A percentile compares a stretch with the other conserved stretches of the same genome.
These are phyloP conservation scores for Pterostichus madidus DNA, from an alignment of 2,888 invertebrate species.

Conservation along the genomic window DNA sequence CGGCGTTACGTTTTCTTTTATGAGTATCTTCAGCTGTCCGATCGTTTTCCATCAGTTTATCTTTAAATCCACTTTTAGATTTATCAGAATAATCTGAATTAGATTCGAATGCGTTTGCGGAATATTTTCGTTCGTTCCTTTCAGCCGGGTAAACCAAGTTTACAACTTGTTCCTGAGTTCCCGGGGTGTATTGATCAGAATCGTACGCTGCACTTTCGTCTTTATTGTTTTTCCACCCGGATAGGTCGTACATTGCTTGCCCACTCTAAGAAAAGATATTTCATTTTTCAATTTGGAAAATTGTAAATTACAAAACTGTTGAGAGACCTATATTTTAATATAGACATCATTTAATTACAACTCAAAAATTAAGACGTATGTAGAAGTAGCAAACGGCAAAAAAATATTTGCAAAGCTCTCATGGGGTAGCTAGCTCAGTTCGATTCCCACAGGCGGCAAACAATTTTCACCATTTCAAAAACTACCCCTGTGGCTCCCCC, in stretches of 20 bases:
- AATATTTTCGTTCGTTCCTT: slow-evolving; percentile 44
- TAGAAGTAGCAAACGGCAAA: too few relatives aligned
- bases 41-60: slow-evolving; percentile 18
- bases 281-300: too few relatives aligned
- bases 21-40: slow-evolving; percentile 6
- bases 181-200: slow-evolving; percentile 23
- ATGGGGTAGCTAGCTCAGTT: too few relatives aligned
- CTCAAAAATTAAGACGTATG: too few relatives aligned
- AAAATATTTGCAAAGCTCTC: too few relatives aligned
- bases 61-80: slow-evolving; percentile 1
- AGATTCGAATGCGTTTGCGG: neutral
- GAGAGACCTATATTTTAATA: too few relatives aligned
- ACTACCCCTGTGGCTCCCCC: too few relatives aligned
- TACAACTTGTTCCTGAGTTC: slow-evolving; percentile 50
- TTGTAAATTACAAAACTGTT: too few relatives aligned
- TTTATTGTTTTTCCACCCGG: slow-evolving; percentile 26
- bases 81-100: slow-evolving; percentile 21
- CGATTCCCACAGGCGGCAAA: too few relatives aligned
- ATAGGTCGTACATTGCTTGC: slow-evolving; percentile 57
- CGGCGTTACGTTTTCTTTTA: slow-evolving; percentile 53
- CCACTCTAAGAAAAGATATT: slow-evolving; percentile 47
- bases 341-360: too few relatives aligned
- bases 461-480: too few relatives aligned
- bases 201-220: slow-evolving; percentile 14
- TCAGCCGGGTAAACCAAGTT: slow-evolving; percentile 54